Evolutionary conservation across 2,888 invertebrate species (phyloP), one percentile per base, ranked within the genome.

Genomic region (Sceliomorpha sp.): DNA sequence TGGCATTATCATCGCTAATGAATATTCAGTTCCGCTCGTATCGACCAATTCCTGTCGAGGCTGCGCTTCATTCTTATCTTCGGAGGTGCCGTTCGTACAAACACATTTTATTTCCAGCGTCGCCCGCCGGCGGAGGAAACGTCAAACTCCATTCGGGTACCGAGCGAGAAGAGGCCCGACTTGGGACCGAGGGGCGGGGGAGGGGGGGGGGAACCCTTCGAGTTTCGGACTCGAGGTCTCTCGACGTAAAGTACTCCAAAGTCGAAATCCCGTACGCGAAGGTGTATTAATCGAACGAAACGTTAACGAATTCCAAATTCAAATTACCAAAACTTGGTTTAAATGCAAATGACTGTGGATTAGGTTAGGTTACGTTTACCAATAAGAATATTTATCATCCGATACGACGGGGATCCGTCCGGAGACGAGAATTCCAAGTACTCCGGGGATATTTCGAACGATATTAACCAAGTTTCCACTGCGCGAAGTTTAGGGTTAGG

Each of bases 1-100:
- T 45, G 56, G 70, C 70, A 70, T 66, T 66, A 70, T 70, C 64
- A 56, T 70, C 66, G 58, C 66, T 67, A 70, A 70, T 70, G 84
- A 84, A 84, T 84, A 84, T 84, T 84, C 84, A 84, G 80, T 79
- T 80, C 76, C 75, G 79, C 73, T 68, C 15, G 75, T 71, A 42
- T 67, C 59, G 67, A 27, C 67, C 67, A 42, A 67, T 53, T 53
- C 32, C 67, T 79, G 78, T 78, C 81, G 79, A 75, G 79, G 79
- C 77, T 31, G 63, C 62, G 45, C 39, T 69, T 37, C 68, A 51
- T 69, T 70, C 62, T 66, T 59, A 67, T 67, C 67, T 53, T 37
- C 20, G 55, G 10, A 27, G 34, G 20, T 20, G 20, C 20, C n/a
- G n/a, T 20, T 20, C 20, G 20, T 20, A 20, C 20, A 20, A 20